Evolutionary conservation across 2,888 invertebrate genomes (phyloP), one percentile per base, ranked within the genome.

Genomic region (Drosophila subsilvestris): DNA sequence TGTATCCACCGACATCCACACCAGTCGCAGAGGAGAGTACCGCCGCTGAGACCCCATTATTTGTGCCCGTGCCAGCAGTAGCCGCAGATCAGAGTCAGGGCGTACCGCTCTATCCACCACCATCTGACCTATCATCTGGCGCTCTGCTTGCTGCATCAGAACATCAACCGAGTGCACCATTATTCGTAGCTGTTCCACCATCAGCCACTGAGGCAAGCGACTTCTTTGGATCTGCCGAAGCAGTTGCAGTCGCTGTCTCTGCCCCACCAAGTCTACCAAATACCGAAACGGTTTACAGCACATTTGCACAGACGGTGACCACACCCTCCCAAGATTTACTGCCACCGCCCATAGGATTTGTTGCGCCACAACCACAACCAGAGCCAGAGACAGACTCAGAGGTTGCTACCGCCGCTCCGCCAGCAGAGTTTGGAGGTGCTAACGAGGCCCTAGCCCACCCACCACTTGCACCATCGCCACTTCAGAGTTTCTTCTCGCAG

Each of bases 401-500:
- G 48, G 56, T 67, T 5, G 78, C 72, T 65, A 7, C 6, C n/a
- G n/a, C 37, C 37, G 37, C 37, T n/a, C 37, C 37, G 0, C 37
- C 37, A 37, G n/a, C n/a, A 37, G 37, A 37, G 12, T 37, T 37
- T 2, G 37, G n/a, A 7, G 37, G 37, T 3, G 37, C 2, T 37
- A 37, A 6, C 14, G 67, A 43, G 17, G 18, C 14, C 1, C 18
- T 12, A 2, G 48, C 17, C 56, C 81, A 29, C 62, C 55, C 77
- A n/a, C 22, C 58, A 10, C 54, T 42, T 22, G 77, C 71, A 17
- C 61, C 75, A 0, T 67, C 86, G 9, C 69, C 84, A 9, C 63
- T 90, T 50, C 75, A 79, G 4, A 89, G 83, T 29, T 89, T 89
- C 66, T 84, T 84, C 48, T 62, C 74, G 3, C 77, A 86, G 0